Conservation (phyloP, 2,797 vertebrate genomes). For the Aulostomus chinensis region DNA sequence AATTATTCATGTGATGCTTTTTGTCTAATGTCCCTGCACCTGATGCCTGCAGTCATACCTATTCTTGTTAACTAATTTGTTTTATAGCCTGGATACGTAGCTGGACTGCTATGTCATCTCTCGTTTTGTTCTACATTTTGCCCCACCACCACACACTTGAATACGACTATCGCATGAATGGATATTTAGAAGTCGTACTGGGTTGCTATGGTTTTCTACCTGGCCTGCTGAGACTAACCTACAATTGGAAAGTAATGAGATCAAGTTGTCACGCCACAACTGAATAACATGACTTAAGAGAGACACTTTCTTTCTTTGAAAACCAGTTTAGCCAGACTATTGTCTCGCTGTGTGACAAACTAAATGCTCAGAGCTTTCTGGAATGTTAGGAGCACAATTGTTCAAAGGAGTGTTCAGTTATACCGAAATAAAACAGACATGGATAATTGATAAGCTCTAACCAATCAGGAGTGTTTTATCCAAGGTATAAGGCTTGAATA, state of each 20-base stretch:
- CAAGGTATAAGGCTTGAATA: constrained; percentile 59
- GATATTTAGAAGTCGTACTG: neutral
- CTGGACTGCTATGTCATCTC: too few species aligned
- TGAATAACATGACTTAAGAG: neutral
- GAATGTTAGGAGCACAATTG: constrained; percentile 53
- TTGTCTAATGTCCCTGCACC: too few species aligned
- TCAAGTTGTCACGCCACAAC: neutral
- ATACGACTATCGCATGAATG: too few species aligned
- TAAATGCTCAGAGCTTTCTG: constrained; percentile 40
- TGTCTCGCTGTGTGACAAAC: constrained; percentile 26
- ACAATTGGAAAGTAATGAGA: constrained; percentile 4
- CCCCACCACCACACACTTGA: constrained; percentile 5
- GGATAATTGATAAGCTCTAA: constrained; percentile 66
- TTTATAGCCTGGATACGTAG: neutral
- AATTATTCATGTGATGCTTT: too few species aligned
- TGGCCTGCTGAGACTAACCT: neutral
- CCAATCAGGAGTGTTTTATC: constrained; percentile 67
- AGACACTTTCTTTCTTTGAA: constrained; percentile 4
- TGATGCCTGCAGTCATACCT: too few species aligned
- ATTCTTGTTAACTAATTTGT: constrained; percentile 9
- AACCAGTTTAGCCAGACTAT: constrained; percentile 8
- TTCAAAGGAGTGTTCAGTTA: constrained; percentile 59
- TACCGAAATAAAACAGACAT: constrained; percentile 69
- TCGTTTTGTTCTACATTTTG: neutral
- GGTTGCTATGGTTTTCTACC: neutral